phyloP scores from a whole-genome alignment of 1,140 invertebrate genomes.

The Sitobion miscanthi region DNA sequence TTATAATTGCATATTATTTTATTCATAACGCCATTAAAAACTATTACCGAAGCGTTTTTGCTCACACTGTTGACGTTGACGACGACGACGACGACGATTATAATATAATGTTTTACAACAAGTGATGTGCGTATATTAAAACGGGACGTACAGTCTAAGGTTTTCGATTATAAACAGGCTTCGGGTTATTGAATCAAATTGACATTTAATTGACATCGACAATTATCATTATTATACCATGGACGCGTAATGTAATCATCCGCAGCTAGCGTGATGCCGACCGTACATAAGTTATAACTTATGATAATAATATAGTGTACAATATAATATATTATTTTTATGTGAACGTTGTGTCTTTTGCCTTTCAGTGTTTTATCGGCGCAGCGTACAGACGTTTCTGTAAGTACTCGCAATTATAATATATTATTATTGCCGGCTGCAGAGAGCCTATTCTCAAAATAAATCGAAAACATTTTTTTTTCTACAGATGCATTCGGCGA shows the following conservation, averaged over 20 bases:
- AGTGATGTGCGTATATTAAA: not conserved
- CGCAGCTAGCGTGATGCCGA: not conserved
- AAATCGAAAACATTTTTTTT: constrained; percentile 5
- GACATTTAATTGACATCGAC: not conserved
- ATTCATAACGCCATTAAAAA: not conserved
- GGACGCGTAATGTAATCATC: too few species aligned
- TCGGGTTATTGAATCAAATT: not conserved
- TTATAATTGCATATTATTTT: not conserved
- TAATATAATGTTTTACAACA: not conserved
- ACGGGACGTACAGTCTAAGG: not conserved
- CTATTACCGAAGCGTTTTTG: not conserved
- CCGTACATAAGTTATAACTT: too few species aligned
- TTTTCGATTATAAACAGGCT: not conserved
- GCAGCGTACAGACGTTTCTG: not conserved
- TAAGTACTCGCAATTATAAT: not conserved
- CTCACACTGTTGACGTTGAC: not conserved
- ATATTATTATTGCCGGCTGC: too few species aligned
- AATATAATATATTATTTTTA: too few species aligned
- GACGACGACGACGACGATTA: not conserved
- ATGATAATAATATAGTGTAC: too few species aligned
- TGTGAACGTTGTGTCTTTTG: not conserved
- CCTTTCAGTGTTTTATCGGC: not conserved
- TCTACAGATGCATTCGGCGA: not conserved
- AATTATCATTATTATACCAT: not conserved
- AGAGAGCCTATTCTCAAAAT: constrained; percentile 14